Evolutionary conservation across 2,113 vertebrate genomes (phyloP).

Genomic region (Bos indicus): DNA sequence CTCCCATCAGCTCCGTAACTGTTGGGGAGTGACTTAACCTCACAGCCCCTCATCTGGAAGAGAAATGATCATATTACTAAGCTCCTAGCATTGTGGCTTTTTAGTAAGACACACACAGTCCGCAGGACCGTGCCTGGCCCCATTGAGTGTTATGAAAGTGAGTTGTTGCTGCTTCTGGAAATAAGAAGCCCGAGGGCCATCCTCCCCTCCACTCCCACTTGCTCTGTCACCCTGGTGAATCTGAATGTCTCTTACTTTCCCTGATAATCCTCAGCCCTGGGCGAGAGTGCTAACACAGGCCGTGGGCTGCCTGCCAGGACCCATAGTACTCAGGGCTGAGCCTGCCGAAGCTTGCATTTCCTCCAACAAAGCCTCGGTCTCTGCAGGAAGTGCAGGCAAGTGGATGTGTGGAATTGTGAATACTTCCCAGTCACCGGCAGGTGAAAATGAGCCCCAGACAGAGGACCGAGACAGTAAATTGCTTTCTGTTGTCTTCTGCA

Average conservation of each 20-base stretch:
- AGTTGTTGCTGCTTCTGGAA: neutral
- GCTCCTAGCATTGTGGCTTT: neutral
- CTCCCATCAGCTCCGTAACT: neutral
- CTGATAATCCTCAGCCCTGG: neutral
- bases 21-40: neutral
- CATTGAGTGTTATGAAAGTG: neutral
- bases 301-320: neutral
- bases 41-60: neutral
- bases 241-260: neutral
- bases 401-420: neutral
- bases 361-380: constrained; percentile 22
- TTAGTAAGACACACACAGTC: neutral
- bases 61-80: neutral
- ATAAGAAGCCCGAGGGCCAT: neutral
- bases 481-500: neutral
- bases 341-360: constrained; percentile 11
- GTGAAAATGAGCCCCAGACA: neutral
- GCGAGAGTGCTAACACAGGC: neutral
- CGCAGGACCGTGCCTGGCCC: neutral
- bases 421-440: neutral
- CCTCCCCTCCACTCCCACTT: neutral
- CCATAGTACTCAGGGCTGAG: neutral
- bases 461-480: neutral
- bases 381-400: constrained; percentile 62
- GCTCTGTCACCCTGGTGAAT: neutral